phyloP scores from a whole-genome alignment of 1,140 invertebrate species.

The Bombyx mandarina region DNA sequence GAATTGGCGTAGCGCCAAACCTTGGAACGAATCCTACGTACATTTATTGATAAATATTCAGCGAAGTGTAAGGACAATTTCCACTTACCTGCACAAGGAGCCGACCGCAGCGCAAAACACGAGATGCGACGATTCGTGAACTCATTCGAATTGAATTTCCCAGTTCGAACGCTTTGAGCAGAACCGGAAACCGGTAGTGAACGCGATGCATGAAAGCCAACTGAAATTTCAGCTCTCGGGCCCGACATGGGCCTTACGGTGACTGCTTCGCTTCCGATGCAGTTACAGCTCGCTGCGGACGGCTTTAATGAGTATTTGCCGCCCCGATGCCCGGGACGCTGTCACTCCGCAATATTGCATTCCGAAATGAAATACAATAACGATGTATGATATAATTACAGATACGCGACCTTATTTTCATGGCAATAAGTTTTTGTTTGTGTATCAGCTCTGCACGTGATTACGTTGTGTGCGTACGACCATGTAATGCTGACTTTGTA shows the following conservation, averaged over 20 bases:
- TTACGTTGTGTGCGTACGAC: constrained; percentile 39
- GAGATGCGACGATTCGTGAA: constrained; percentile 33
- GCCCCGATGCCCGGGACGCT: constrained; percentile 34
- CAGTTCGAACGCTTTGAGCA: constrained; percentile 22
- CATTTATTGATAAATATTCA: constrained; percentile 29
- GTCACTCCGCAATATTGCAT: constrained; percentile 19
- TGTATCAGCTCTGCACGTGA: constrained; percentile 23
- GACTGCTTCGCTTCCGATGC: constrained; percentile 45
- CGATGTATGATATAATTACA: not conserved
- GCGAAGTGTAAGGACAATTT: constrained; percentile 33
- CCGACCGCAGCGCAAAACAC: constrained; percentile 13
- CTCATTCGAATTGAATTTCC: constrained; percentile 41
- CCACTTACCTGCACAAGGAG: constrained; percentile 35
- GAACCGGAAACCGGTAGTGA: constrained; percentile 23
- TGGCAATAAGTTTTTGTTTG: constrained; percentile 28
- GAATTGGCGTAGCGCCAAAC: constrained; percentile 39
- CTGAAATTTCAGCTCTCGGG: constrained; percentile 21
- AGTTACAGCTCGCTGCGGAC: constrained; percentile 42
- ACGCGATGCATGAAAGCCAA: constrained; percentile 30
- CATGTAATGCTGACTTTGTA: constrained; percentile 35
- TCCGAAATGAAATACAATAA: constrained; percentile 14
- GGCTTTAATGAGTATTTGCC: constrained; percentile 43
- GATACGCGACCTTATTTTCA: constrained; percentile 20
- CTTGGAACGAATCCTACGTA: constrained; percentile 36
- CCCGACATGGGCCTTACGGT: constrained; percentile 28